A percentile compares a stretch with the other conserved stretches of the same genome.
phyloP scores from a whole-genome alignment of 2,888 invertebrate genomes.

The Cephus pulcher region DNA sequence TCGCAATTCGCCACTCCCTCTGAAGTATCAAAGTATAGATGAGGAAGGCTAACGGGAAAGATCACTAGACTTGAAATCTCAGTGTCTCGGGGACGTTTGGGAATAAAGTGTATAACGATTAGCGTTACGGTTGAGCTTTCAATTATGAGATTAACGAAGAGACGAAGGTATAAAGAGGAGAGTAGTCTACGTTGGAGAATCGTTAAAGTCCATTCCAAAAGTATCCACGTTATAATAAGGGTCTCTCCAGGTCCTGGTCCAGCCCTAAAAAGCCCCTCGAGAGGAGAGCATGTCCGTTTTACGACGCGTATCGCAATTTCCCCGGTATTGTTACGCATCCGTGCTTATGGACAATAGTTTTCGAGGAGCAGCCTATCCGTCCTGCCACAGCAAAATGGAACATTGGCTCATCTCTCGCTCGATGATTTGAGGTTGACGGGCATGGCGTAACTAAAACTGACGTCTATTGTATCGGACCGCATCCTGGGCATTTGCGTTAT shows the following conservation, averaged over 20 bases:
- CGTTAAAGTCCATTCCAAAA: background rate
- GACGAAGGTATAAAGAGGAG: no score
- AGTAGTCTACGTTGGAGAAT: no score
- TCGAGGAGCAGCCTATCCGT: conserved; percentile 16
- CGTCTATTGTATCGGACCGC: conserved; percentile 55
- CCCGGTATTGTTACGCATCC: conserved; percentile 23
- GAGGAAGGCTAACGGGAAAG: background rate
- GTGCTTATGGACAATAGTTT: conserved; percentile 23
- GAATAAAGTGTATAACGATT: no score
- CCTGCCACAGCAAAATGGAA: conserved; percentile 33
- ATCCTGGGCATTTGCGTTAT: conserved; percentile 36
- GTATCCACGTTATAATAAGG: background rate
- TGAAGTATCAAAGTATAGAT: background rate
- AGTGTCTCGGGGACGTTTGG: no score
- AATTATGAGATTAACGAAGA: no score
- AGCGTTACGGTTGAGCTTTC: no score
- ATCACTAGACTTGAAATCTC: no score
- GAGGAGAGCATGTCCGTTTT: background rate
- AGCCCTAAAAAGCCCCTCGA: conserved; percentile 2
- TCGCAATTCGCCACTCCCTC: background rate
- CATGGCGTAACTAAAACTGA: conserved; percentile 60
- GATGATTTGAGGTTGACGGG: conserved; percentile 53
- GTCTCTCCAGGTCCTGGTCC: background rate
- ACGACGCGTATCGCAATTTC: conserved; percentile 22
- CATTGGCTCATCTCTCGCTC: conserved; percentile 46